These are phyloP conservation scores for Hypomesus transpacificus DNA, from an alignment of 2,113 vertebrate species.

Conservation along the genomic window DNA sequence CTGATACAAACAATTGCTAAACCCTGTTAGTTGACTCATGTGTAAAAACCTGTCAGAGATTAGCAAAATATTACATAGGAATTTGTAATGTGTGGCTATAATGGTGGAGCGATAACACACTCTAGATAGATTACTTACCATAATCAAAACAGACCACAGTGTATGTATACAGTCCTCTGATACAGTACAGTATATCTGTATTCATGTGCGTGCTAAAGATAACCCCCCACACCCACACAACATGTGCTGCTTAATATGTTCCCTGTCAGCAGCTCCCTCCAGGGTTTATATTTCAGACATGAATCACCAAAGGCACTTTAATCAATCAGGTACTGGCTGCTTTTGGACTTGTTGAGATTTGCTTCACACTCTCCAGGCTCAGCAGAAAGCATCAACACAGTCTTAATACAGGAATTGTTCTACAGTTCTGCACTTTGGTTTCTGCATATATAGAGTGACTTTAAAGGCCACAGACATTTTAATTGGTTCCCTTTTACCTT, in stretches of 20 bases:
- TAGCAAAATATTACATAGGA: no score
- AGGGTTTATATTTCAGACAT: not conserved
- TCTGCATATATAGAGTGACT: conserved; percentile 13
- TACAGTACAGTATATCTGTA: not conserved
- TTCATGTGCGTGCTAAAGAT: not conserved
- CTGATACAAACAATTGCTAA: not conserved
- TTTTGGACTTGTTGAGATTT: not conserved
- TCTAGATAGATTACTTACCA: no score
- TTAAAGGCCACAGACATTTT: conserved; percentile 24
- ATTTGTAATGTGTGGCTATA: no score
- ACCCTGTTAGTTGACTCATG: no score
- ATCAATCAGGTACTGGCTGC: not conserved
- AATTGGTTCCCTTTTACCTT: conserved; percentile 28
- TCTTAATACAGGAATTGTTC: conserved; percentile 1
- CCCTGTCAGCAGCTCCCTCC: not conserved
- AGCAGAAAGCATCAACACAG: not conserved
- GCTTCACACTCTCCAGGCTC: not conserved
- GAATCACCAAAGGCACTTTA: conserved; percentile 1
- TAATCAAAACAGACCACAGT: no score
- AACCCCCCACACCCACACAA: not conserved
- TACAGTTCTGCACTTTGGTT: conserved; percentile 4
- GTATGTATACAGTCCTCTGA: no score
- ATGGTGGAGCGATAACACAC: no score
- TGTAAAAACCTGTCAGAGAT: no score
- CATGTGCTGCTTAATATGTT: not conserved